Base-by-base conservation (phyloP, 2,888 invertebrate genomes). In the Acronicta psi region DNA sequence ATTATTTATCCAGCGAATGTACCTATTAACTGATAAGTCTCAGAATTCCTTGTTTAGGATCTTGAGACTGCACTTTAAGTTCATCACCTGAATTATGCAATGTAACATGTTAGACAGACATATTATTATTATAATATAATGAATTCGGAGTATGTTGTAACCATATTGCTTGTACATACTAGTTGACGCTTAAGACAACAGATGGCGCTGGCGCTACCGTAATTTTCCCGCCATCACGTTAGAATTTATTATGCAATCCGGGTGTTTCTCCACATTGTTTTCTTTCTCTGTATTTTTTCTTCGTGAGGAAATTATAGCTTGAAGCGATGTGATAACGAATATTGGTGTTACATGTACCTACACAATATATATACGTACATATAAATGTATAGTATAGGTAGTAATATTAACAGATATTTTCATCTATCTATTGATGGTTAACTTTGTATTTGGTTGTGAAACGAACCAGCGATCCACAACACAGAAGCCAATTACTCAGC, bases 181-280 rank as follows among this genome's bases (percentile, higher is more conserved):
- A 64, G 58, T 58, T 67, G 53, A 47, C 57, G 16, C 25, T 44
- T 16, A 16, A 20, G 34, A 44, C 23, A 65, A 66, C 53, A 69
- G 71, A 69, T 69, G 69, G 61, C 72, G 36, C 49, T 69, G 69
- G 61, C 67, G 34, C 49, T 52, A 47, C 20, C 11, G 23, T 57
- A 46, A 31, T 41, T 60, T 59, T 53, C 57, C 29, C 40, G 38
- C 40, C 45, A 37, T 56, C 36, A 34, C 31, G 10, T 46, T 40
- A 57, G 53, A 65, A 71, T 65, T 59, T 69, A 70, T 71, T 71
- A 69, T 69, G 59, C 56, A 70, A 65, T 69, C 59, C 31, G 25
- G 56, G 56, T 54, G 40, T 60, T 51, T 62, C 65, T 71, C 51
- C 53, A 16, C 50, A 17, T n/a, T 60, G 53, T 65, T 57, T 52